These are phyloP conservation scores for Argyrosomus regius DNA, from an alignment of 2,797 vertebrate species.

Conservation along the genomic window DNA sequence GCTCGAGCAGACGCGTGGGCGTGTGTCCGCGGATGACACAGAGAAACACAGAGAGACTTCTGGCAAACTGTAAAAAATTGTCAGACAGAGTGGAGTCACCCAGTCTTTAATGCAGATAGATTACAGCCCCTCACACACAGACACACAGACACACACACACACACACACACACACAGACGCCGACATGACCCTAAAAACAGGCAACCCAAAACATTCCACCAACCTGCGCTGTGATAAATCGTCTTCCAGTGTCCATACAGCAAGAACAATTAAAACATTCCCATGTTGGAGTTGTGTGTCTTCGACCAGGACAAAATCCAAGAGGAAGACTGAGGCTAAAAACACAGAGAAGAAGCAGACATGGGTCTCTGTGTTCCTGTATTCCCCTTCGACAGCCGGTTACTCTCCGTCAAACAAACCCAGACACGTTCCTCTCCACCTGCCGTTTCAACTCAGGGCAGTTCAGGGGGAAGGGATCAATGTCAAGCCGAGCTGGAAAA, in stretches of 20 bases:
- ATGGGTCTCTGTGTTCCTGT: not conserved
- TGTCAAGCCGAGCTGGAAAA: not conserved
- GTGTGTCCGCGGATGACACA: not conserved
- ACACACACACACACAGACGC: not conserved
- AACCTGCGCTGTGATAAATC: constrained; percentile 30
- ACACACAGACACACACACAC: not conserved
- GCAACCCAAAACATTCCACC: constrained; percentile 11
- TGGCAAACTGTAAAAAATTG: not conserved
- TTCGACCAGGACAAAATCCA: not conserved
- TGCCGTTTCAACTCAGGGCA: not conserved
- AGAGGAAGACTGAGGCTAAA: not conserved
- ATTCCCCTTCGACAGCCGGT: not conserved
- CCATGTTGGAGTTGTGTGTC: not conserved
- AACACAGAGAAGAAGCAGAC: not conserved
- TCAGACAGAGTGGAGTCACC: not conserved
- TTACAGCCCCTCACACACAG: not conserved
- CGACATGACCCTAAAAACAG: not conserved
- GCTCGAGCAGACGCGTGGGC: not conserved
- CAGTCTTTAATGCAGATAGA: not conserved
- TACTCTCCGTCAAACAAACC: constrained; percentile 14
- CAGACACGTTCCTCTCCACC: constrained; percentile 3
- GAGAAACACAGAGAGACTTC: not conserved
- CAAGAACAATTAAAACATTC: not conserved
- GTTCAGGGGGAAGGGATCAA: constrained; percentile 8
- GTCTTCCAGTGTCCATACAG: not conserved